Conservation (phyloP, 2,797 vertebrate species). For the Pampus argenteus region DNA sequence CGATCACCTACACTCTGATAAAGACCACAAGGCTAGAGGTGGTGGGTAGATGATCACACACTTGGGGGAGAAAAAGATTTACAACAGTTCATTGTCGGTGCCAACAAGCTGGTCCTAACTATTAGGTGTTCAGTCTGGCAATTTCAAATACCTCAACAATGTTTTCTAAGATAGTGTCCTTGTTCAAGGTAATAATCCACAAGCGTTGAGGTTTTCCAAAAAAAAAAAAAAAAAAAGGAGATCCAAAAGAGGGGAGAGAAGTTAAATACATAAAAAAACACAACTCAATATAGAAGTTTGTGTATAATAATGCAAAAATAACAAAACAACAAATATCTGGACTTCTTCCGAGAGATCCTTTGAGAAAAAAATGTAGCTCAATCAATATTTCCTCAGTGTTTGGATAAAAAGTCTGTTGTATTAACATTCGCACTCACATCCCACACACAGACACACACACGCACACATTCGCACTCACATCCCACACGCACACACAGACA, state of each 20-base stretch:
- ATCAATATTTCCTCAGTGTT: conserved; percentile 81
- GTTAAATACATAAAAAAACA: conserved; percentile 74
- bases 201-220: conserved; percentile 54
- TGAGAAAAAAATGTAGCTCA: conserved; percentile 66
- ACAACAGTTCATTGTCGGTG: conserved; percentile 49
- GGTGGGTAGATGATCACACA: conserved; percentile 42
- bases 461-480: background rate
- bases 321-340: conserved; percentile 64
- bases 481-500: background rate
- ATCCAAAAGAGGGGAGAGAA: conserved; percentile 54
- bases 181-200: conserved; percentile 67
- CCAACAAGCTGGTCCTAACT: conserved; percentile 48
- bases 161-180: conserved; percentile 71
- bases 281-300: conserved; percentile 69
- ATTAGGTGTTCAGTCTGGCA: conserved; percentile 48
- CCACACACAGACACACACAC: conserved; percentile 13
- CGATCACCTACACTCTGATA: conserved; percentile 39
- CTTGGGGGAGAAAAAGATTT: conserved; percentile 27
- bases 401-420: conserved; percentile 75
- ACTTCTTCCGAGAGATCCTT: conserved; percentile 74
- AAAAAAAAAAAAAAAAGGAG: conserved; percentile 36
- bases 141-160: conserved; percentile 61
- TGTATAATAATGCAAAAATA: conserved; percentile 67
- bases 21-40: conserved; percentile 22
- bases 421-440: conserved; percentile 63